phyloP scores from a whole-genome alignment of 2,113 vertebrate species.

The Anoplopoma fimbria region DNA sequence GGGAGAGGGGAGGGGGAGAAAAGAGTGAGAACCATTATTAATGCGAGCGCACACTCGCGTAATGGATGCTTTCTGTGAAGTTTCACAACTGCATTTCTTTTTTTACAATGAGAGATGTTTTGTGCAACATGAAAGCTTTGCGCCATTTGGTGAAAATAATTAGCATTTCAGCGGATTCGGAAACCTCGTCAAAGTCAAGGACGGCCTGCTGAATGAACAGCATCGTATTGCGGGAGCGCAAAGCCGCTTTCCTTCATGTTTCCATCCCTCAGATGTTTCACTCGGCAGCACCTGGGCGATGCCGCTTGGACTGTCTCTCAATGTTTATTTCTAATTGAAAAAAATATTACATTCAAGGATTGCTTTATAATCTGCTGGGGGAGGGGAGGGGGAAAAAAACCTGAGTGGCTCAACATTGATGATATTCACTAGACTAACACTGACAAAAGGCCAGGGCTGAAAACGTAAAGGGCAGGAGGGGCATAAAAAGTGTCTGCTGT shows the following conservation, averaged over 20 bases:
- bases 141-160: conserved; percentile 63
- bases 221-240: conserved; percentile 33
- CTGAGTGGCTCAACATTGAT: conserved; percentile 55
- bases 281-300: conserved; percentile 45
- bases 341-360: conserved; percentile 50
- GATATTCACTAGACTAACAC: conserved; percentile 67
- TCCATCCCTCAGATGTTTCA: conserved; percentile 60
- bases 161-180: conserved; percentile 65
- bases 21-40: conserved; percentile 47
- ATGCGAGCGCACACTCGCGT: conserved; percentile 7
- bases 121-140: conserved; percentile 63
- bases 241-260: conserved; percentile 61
- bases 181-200: conserved; percentile 70
- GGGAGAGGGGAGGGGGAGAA: not conserved
- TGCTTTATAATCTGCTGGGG: conserved; percentile 38
- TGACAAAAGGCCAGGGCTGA: conserved; percentile 72
- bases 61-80: not conserved
- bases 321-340: conserved; percentile 61
- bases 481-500: conserved; percentile 79
- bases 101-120: conserved; percentile 9
- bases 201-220: conserved; percentile 52
- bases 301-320: conserved; percentile 23
- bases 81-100: conserved; percentile 23
- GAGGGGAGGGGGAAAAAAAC: not conserved
- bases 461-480: conserved; percentile 78